Percentiles rank a stretch among this genome's conserved stretches.
These are phyloP conservation scores for Phenganax marumi DNA, from an alignment of 92 coral and sea anemone species.

Conservation along the genomic window DNA sequence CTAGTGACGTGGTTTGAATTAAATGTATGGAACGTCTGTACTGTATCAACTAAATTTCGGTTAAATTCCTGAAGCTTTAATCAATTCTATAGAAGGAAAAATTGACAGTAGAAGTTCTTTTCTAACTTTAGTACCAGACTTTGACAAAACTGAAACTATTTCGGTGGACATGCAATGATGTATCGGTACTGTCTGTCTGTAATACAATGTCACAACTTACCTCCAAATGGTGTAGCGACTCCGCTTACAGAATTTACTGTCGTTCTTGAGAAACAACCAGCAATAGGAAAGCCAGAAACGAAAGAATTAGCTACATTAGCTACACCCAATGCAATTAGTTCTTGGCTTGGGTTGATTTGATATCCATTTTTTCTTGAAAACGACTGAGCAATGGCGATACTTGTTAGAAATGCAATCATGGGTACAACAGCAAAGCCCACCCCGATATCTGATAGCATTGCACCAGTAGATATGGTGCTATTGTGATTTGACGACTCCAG, in stretches of 20 bases:
- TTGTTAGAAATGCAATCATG: slow-evolving; percentile 88
- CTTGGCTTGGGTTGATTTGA: slow-evolving; percentile 90
- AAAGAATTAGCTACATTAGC: slow-evolving; percentile 88
- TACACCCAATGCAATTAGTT: slow-evolving; percentile 83
- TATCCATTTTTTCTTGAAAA: slow-evolving; percentile 91
- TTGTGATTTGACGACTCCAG: slow-evolving; percentile 60
- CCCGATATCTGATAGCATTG: slow-evolving; percentile 72
- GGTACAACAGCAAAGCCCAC: slow-evolving; percentile 94
- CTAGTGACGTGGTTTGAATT: too few species aligned
- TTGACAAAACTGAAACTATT: too few species aligned
- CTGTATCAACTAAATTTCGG: too few species aligned
- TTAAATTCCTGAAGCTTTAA: too few species aligned
- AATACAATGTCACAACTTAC: slow-evolving; percentile 30
- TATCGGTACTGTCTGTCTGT: too few species aligned
- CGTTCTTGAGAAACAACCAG: slow-evolving; percentile 96
- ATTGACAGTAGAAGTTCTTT: too few species aligned
- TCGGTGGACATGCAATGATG: too few species aligned
- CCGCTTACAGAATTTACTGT: slow-evolving; percentile 96
- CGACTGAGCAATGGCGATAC: slow-evolving; percentile 98
- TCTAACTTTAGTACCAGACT: too few species aligned
- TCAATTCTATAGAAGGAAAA: too few species aligned
- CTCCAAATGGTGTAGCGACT: slow-evolving; percentile 97
- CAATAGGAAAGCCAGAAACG: slow-evolving; percentile 91
- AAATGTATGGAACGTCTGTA: too few species aligned
- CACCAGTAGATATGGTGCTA: slow-evolving; percentile 54